Evolutionary conservation across 2,888 invertebrate species (phyloP), one percentile per base, ranked within the genome.

Genomic region (Drosophila paracracens): DNA sequence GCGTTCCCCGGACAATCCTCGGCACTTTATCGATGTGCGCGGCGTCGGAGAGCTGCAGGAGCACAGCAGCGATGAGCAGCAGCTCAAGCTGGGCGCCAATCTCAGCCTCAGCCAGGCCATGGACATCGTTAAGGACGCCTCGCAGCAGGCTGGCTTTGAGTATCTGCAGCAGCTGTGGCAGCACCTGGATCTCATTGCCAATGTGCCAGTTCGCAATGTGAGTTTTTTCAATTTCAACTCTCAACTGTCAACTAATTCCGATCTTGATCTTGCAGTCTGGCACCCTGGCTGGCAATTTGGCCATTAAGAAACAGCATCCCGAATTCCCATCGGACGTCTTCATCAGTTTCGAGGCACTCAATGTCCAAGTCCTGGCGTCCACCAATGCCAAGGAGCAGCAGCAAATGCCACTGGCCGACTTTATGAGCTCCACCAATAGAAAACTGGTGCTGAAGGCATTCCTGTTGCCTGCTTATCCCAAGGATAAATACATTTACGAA

Each of bases 241-340:
- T 8, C 4, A n/a, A 38, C 21, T 56, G 38, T 16, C 4, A 56
- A 38, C 8, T 43, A 5, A 56, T 51, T 18, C 29, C 27, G 4
- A 21, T 27, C 18, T 21, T 27, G 16, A 29, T 38, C 1, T 56
- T 93, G 13, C 83, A 95, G 95, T 92, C 94, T 62, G 96, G 95
- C n/a, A 95, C 95, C 2, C 92, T 96, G 63, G 96, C 95, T 13
- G 96, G 96, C 0, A 96, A 96, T 83, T 89, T 96, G 57, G 95
- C 95, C 92, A 94, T 96, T 57, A 96, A 96, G 90, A 94, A 96
- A 80, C 89, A 93, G 13, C 94, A 96, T 81, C 94, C 93, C 0
- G 95, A 95, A 61, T 97, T 96, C 87, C 95, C 95, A 1, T 96
- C 96, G 0, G 96, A 97, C 85, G 85, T 96, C 7, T 96, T 94